phyloP scores from a whole-genome alignment of 1,140 invertebrate genomes.

The Lysiphlebus fabarum region DNA sequence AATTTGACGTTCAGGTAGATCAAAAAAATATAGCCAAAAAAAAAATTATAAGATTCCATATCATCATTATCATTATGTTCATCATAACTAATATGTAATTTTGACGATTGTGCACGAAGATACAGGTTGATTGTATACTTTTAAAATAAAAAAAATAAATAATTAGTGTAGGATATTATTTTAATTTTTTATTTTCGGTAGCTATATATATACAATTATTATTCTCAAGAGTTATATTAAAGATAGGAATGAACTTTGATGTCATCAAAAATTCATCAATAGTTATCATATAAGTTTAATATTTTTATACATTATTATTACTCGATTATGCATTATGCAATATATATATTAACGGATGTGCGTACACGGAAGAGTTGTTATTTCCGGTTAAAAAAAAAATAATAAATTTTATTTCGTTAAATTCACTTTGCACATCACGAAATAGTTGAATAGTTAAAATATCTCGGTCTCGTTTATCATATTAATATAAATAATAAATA shows the following conservation, averaged over 20 bases:
- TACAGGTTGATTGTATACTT: constrained; percentile 3
- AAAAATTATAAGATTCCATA: constrained; percentile 2
- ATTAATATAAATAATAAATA: too few relatives aligned
- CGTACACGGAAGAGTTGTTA: constrained; percentile 25
- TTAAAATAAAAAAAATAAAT: not conserved
- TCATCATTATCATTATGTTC: not conserved
- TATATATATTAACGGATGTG: constrained; percentile 23
- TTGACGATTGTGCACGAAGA: constrained; percentile 13
- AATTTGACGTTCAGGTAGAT: constrained; percentile 19
- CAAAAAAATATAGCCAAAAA: not conserved
- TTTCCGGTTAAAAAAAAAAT: constrained; percentile 29
- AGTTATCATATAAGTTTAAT: too few relatives aligned
- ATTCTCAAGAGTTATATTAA: not conserved
- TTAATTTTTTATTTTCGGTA: not conserved
- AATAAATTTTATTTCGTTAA: constrained; percentile 23
- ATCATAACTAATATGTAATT: constrained; percentile 16
- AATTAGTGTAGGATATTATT: constrained; percentile 1
- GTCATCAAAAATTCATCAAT: constrained; percentile 15
- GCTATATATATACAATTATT: not conserved
- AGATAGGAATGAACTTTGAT: not conserved
- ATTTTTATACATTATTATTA: constrained; percentile 25
- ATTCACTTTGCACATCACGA: constrained; percentile 13
- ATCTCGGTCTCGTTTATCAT: too few relatives aligned
- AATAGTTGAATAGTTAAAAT: too few relatives aligned
- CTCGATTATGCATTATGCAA: constrained; percentile 30